Evolutionary conservation across 2,888 invertebrate species (phyloP).

Genomic region (Acronicta psi): DNA sequence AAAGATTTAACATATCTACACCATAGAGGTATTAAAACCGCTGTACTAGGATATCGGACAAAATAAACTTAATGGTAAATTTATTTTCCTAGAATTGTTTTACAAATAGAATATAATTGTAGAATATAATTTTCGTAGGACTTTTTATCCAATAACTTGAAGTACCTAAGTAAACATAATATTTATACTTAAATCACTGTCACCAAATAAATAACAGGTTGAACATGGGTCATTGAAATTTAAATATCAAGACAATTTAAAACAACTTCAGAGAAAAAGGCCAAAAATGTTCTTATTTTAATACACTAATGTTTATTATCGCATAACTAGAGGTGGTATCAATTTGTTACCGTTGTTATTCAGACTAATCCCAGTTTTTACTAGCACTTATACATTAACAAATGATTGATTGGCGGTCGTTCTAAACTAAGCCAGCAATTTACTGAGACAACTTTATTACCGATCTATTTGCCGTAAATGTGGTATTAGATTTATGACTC

Average conservation of each 20-base stretch:
- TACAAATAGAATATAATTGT: too few relatives aligned
- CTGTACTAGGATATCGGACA: too few relatives aligned
- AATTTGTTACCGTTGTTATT: constrained; percentile 51
- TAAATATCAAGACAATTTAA: constrained; percentile 28
- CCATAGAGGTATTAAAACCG: too few relatives aligned
- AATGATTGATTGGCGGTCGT: constrained; percentile 64
- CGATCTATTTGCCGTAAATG: constrained; percentile 70
- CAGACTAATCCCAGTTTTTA: constrained; percentile 45
- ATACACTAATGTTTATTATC: constrained; percentile 34
- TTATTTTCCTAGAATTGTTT: too few relatives aligned
- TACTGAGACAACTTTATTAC: constrained; percentile 70
- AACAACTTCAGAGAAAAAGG: constrained; percentile 7
- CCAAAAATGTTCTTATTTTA: constrained; percentile 41
- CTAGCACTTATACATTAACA: constrained; percentile 52
- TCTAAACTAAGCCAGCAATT: constrained; percentile 59
- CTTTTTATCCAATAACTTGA: too few relatives aligned
- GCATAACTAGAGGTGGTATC: constrained; percentile 36
- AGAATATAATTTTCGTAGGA: too few relatives aligned
- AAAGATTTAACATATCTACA: not conserved
- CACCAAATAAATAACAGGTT: constrained; percentile 21
- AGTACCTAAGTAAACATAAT: too few relatives aligned
- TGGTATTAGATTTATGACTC: constrained; percentile 68
- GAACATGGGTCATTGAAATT: constrained; percentile 34
- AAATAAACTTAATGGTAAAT: too few relatives aligned
- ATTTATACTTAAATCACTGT: not conserved